Conservation (phyloP, 1,140 invertebrate species). For the Adelges cooleyi region DNA sequence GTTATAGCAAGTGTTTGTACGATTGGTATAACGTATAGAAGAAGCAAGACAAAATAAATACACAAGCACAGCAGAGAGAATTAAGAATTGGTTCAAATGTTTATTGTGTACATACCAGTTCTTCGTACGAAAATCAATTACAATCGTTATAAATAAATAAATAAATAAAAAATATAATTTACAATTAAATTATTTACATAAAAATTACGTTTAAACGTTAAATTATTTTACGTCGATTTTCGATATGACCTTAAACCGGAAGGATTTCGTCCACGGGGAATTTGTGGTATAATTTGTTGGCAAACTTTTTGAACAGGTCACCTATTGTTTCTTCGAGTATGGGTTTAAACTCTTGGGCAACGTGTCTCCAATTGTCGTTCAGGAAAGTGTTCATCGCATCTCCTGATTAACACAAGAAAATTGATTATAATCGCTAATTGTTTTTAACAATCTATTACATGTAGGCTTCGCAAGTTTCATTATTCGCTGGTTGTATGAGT, state of each 20-base stretch:
- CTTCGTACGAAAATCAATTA: not conserved
- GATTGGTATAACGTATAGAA: too few species aligned
- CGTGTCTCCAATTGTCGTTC: slow-evolving; percentile 47
- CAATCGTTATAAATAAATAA: not conserved
- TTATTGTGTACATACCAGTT: not conserved
- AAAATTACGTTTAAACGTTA: not conserved
- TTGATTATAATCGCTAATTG: too few species aligned
- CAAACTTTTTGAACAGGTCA: slow-evolving; percentile 43
- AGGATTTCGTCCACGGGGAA: slow-evolving; percentile 38
- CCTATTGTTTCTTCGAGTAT: slow-evolving; percentile 42
- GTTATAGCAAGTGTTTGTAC: too few species aligned
- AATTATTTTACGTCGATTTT: too few species aligned
- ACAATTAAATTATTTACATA: not conserved
- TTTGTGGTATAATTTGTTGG: slow-evolving; percentile 43
- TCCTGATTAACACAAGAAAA: slow-evolving; percentile 36
- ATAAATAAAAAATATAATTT: not conserved
- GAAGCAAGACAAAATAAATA: too few species aligned
- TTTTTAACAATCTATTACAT: too few species aligned
- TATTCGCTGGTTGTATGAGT: too few species aligned
- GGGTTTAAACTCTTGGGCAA: slow-evolving; percentile 42
- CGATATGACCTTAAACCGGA: slow-evolving; percentile 33
- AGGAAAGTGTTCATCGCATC: slow-evolving; percentile 44
- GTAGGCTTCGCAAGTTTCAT: too few species aligned
- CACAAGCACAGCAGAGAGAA: too few species aligned
- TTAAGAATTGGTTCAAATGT: not conserved